Evolutionary conservation across 2,113 vertebrate genomes (phyloP).

Genomic region (Pandion haliaetus): DNA sequence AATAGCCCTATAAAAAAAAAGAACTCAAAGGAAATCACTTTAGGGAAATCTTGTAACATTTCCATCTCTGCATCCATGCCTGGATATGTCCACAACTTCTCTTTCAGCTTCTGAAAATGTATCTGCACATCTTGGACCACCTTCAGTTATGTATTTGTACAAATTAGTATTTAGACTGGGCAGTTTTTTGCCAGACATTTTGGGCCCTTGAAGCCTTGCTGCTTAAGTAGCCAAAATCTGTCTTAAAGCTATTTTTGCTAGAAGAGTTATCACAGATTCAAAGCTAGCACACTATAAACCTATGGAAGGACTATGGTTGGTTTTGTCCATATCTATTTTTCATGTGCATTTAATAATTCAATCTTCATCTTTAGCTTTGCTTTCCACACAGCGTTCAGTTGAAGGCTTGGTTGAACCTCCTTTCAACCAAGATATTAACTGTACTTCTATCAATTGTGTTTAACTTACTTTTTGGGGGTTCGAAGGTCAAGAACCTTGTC

Average conservation of each 20-base stretch:
- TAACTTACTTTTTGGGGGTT: slow-evolving; percentile 87
- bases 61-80: not conserved
- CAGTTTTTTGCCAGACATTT: not conserved
- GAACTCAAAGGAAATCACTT: not conserved
- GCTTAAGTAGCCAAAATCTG: not conserved
- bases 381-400: not conserved
- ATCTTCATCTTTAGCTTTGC: not conserved
- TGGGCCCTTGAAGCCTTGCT: not conserved
- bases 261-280: not conserved
- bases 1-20: not conserved
- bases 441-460: not conserved
- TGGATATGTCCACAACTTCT: not conserved
- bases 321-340: not conserved
- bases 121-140: not conserved
- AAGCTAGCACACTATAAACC: not conserved
- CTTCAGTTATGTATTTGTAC: not conserved
- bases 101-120: not conserved
- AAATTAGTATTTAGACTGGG: not conserved
- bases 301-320: not conserved
- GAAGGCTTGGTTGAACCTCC: not conserved
- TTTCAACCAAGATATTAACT: not conserved
- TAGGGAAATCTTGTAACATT: not conserved
- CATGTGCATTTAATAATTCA: not conserved
- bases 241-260: not conserved
- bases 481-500: slow-evolving; percentile 89